phyloP scores from a whole-genome alignment of 1,140 invertebrate species.

The Bombyx mori region DNA sequence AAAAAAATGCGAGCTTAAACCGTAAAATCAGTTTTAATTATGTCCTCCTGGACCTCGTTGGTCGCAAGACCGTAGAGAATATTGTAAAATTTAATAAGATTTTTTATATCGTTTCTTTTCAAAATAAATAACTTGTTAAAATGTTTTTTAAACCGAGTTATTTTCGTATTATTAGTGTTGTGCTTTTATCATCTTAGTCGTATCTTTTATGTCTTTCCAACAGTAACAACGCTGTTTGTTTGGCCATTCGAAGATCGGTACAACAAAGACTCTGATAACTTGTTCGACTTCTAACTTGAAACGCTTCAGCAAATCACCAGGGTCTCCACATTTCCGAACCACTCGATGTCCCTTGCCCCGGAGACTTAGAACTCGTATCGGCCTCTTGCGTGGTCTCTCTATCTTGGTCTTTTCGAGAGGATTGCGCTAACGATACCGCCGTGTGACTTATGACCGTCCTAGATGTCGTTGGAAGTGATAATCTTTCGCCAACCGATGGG shows the following conservation, averaged over 20 bases:
- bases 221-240: no score
- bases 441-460: constrained; percentile 61
- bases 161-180: not conserved
- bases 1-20: no score
- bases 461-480: constrained; percentile 31
- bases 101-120: no score
- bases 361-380: constrained; percentile 44
- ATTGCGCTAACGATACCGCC: constrained; percentile 48
- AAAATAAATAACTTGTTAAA: constrained; percentile 3
- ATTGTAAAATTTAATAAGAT: no score
- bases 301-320: constrained; percentile 29
- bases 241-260: no score
- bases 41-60: no score
- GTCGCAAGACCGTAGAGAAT: no score
- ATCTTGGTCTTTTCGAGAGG: constrained; percentile 20
- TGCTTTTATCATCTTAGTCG: not conserved
- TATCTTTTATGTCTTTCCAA: no score
- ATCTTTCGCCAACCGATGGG: constrained; percentile 26
- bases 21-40: no score
- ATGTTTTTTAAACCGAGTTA: not conserved
- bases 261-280: no score
- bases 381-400: constrained; percentile 31
- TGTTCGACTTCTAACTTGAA: no score
- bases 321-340: constrained; percentile 58
- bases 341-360: constrained; percentile 37